These are phyloP conservation scores for Chrysocyon brachyurus DNA, from an alignment of 2,797 vertebrate species.

Conservation along the genomic window DNA sequence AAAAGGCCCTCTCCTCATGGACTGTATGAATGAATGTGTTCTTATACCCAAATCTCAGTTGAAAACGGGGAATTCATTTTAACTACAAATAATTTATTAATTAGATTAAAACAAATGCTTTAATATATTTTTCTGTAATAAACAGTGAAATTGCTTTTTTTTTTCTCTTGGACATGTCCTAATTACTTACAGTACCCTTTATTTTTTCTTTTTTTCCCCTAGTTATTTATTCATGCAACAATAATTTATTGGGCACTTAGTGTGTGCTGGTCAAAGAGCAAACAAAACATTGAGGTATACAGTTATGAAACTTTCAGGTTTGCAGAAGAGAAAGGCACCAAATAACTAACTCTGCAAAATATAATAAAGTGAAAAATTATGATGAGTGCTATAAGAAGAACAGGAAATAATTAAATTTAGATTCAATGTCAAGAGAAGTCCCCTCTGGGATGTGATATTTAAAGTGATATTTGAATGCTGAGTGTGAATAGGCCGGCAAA, in stretches of 20 bases:
- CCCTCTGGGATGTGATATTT: background rate
- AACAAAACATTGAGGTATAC: background rate
- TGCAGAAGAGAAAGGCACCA: background rate
- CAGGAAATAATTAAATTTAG: background rate
- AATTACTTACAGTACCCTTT: background rate
- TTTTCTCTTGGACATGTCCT: constrained; percentile 12
- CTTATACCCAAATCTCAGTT: background rate
- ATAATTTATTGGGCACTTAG: background rate
- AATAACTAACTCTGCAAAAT: background rate
- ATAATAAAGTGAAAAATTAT: background rate
- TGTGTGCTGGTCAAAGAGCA: constrained; percentile 3
- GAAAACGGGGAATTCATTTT: constrained; percentile 22
- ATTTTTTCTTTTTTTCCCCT: background rate
- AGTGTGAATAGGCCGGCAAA: background rate
- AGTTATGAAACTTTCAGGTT: background rate
- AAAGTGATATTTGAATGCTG: background rate
- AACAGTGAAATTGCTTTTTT: background rate
- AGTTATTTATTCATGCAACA: constrained; percentile 3
- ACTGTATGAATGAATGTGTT: constrained; percentile 25
- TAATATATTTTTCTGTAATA: background rate
- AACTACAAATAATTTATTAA: constrained; percentile 40
- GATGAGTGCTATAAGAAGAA: background rate
- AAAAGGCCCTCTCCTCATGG: constrained; percentile 2
- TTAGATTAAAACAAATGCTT: constrained; percentile 28
- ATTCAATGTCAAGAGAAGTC: background rate